phyloP scores from a whole-genome alignment of 1,140 invertebrate species.

The Neodiprion pinetum region DNA sequence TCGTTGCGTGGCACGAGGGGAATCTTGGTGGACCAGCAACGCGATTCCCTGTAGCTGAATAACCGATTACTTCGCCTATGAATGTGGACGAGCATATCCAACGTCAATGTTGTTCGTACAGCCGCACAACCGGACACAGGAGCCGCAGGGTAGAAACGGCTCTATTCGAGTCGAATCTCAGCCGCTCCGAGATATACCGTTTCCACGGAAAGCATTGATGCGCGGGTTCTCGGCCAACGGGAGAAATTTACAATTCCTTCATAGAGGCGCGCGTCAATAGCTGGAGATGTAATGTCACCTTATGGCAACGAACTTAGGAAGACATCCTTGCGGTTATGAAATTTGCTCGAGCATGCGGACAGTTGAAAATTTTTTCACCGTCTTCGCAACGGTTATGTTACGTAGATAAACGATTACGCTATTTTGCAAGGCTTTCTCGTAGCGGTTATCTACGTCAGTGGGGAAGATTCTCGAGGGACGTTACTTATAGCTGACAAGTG shows the following conservation, averaged over 20 bases:
- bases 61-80: neutral
- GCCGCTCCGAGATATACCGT: neutral
- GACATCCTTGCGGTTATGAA: too few relatives aligned
- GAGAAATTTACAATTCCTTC: neutral
- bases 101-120: neutral
- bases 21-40: neutral
- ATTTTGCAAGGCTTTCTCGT: too few relatives aligned
- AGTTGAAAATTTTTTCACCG: too few relatives aligned
- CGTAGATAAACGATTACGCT: too few relatives aligned
- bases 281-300: neutral
- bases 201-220: neutral
- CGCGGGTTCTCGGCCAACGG: neutral
- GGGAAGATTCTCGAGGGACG: neutral
- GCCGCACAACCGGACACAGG: neutral
- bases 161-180: neutral
- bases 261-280: neutral
- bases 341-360: too few relatives aligned
- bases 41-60: neutral
- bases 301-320: too few relatives aligned
- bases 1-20: neutral
- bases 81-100: too few relatives aligned
- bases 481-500: neutral
- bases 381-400: too few relatives aligned
- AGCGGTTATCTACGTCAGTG: too few relatives aligned
- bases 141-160: conserved; percentile 6